Evolutionary conservation across 2,888 invertebrate species (phyloP).

Genomic region (Kryphioiulus occultus): DNA sequence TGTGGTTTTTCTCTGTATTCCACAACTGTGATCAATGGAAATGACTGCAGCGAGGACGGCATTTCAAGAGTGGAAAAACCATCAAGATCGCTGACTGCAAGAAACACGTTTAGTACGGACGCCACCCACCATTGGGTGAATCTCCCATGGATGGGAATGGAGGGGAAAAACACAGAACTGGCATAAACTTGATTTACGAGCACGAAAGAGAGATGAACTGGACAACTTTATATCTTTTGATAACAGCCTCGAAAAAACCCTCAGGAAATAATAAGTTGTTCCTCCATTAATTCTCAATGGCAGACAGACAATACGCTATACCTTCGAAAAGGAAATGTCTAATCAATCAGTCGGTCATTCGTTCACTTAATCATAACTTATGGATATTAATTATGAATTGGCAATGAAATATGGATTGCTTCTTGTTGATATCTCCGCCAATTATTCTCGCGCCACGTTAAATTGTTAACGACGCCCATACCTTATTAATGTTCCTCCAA

Average conservation of each 20-base stretch:
- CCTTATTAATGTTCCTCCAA: neutral
- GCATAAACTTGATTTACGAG: slow-evolving; percentile 23
- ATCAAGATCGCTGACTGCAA: neutral
- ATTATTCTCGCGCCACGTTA: neutral
- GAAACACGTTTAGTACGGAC: neutral
- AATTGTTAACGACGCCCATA: neutral
- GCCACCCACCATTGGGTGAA: neutral
- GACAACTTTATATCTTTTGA: slow-evolving; percentile 23
- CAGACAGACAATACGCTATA: neutral
- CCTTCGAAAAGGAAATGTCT: neutral
- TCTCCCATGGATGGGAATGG: neutral
- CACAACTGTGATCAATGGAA: neutral
- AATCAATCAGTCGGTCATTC: slow-evolving; percentile 8
- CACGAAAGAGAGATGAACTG: slow-evolving; percentile 16
- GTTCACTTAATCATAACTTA: neutral
- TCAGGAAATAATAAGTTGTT: slow-evolving; percentile 4
- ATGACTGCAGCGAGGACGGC: neutral
- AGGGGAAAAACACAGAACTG: neutral
- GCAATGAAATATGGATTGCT: neutral
- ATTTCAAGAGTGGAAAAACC: neutral
- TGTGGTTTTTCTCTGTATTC: slow-evolving; percentile 39
- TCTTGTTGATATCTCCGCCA: neutral
- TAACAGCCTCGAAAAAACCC: neutral
- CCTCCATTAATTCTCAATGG: slow-evolving; percentile 15
- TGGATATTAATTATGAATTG: slow-evolving; percentile 2